Conservation (phyloP, 2,888 invertebrate genomes). For the Oxycera nigricornis region DNA sequence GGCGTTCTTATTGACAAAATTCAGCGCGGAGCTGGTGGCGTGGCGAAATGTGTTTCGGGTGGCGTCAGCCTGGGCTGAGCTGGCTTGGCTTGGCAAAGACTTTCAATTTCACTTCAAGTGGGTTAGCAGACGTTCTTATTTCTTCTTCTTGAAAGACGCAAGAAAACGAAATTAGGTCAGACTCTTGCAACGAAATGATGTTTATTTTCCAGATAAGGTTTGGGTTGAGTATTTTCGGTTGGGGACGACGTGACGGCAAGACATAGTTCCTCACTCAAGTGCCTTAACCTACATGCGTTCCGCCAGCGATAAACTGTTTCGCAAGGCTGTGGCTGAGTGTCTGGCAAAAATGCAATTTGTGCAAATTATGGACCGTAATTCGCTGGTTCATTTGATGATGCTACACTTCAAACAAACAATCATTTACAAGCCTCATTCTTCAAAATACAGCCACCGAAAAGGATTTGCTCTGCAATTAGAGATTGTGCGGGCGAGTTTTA, state of each 20-base stretch:
- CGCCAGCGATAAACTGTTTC: not conserved
- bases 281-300: slow-evolving; percentile 1
- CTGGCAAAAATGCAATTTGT: not conserved
- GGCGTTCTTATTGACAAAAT: slow-evolving; percentile 26
- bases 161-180: slow-evolving; percentile 33
- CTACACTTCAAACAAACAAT: no score
- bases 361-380: not conserved
- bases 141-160: not conserved
- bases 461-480: no score
- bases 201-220: slow-evolving; percentile 34
- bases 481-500: no score
- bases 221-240: slow-evolving; percentile 9
- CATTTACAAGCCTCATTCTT: no score
- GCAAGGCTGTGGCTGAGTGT: not conserved
- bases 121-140: slow-evolving; percentile 38
- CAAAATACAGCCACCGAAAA: no score
- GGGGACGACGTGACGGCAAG: not conserved
- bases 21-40: slow-evolving; percentile 1
- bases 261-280: slow-evolving; percentile 3
- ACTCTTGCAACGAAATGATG: slow-evolving; percentile 22
- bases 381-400: not conserved
- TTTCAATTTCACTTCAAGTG: slow-evolving; percentile 41
- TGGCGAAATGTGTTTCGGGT: slow-evolving; percentile 30
- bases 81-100: not conserved
- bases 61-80: slow-evolving; percentile 5